Percentiles rank a stretch among this genome's conserved stretches.
Conservation (phyloP, 1,140 invertebrate species). For the Gonatopus flavifemur region DNA sequence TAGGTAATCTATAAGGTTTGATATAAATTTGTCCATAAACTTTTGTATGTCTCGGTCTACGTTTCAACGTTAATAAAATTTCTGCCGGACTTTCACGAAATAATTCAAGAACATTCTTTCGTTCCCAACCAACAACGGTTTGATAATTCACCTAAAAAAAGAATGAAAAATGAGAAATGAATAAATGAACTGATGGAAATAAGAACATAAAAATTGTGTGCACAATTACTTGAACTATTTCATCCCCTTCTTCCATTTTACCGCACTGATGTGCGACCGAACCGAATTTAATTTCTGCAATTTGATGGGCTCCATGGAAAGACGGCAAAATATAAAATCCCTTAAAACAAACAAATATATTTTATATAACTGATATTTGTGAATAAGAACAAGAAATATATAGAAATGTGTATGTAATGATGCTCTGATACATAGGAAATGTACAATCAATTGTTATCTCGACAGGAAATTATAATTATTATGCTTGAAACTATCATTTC, state of each 20-base stretch:
- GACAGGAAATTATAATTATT: slow-evolving; percentile 24
- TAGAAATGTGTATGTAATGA: not conserved
- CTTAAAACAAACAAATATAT: slow-evolving; percentile 39
- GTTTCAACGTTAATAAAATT: slow-evolving; percentile 80
- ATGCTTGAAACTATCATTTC: slow-evolving; percentile 3
- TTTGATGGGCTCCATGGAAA: slow-evolving; percentile 82
- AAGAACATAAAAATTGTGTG: too few relatives aligned
- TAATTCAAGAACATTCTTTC: slow-evolving; percentile 76
- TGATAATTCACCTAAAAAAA: slow-evolving; percentile 80
- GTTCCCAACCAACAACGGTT: slow-evolving; percentile 88
- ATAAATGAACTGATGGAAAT: not conserved
- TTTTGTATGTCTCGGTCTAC: slow-evolving; percentile 80
- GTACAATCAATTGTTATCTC: slow-evolving; percentile 20
- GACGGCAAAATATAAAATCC: slow-evolving; percentile 85
- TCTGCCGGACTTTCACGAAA: slow-evolving; percentile 79
- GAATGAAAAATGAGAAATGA: not conserved
- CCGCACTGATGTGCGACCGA: slow-evolving; percentile 82
- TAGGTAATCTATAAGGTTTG: slow-evolving; percentile 75
- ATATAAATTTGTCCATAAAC: slow-evolving; percentile 82
- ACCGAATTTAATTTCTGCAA: slow-evolving; percentile 83
- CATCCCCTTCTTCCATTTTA: slow-evolving; percentile 90
- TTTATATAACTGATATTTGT: slow-evolving; percentile 1
- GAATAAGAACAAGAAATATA: not conserved
- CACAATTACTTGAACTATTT: slow-evolving; percentile 82
- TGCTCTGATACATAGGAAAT: not conserved